Base-by-base conservation (phyloP, 1,140 invertebrate genomes). In the Formica selysi region DNA sequence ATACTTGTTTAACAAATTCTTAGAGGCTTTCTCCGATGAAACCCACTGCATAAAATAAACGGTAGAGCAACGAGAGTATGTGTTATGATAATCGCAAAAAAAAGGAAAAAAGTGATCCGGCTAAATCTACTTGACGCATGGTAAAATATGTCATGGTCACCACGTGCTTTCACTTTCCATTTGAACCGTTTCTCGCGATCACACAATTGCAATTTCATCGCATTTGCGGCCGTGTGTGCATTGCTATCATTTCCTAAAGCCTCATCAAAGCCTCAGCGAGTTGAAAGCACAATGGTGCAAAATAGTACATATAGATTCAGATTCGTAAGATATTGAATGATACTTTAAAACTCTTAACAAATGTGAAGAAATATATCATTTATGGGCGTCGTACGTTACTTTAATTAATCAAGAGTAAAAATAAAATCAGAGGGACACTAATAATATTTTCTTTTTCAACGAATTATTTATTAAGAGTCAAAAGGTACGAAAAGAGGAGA, bases 61-160 rank as follows among this genome's bases (percentile, higher is more conserved):
- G 32, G 36, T 54, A 48, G 10, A 59, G 51, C 22, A 70, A 76
- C 19, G 22, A 65, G 41, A 74, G 11, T 7, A 44, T 10, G 51
- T 10, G 10, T 19, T 44, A 5, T 36, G 59, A 76, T 68, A 57
- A 51, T 86, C 59, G 32, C 7, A 59, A 38, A 65, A 76, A 44
- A 51, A 71, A 76, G 32, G 22, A 6, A 3, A 22, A 4, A 64
- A 19, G 22, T 19, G 59, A 54, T 61, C 51, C 8, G 11, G 7
- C 48, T 41, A 57, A 70, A 79, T 70, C 76, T 85, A 78, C 79
- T 86, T 57, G n/a, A 54, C 71, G 71, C n/a, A 26, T 4, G 38
- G 13, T 22, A 26, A 88, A 81, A 84, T 13, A 70, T 90, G 89
- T 80, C 88, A 90, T 51, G 88, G 89, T 79, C 89, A 65, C 7